Evolutionary conservation across 2,113 vertebrate species (phyloP).

Genomic region (Bolborhynchus lineola): DNA sequence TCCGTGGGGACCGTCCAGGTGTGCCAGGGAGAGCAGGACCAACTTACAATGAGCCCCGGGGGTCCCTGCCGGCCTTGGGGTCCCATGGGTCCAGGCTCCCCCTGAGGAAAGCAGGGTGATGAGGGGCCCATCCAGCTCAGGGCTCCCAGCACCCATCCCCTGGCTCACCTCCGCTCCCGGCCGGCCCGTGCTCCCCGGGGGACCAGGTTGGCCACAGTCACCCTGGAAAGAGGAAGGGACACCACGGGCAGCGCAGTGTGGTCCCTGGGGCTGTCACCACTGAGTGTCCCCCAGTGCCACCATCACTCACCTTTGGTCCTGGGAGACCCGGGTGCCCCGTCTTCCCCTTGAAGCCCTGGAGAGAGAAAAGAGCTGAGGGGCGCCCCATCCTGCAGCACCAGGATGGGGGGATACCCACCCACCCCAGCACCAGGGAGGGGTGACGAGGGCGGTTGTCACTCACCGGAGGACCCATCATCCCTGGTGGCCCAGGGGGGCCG

Average conservation of each 20-base stretch:
- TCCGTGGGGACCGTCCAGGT: accelerated
- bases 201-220: conserved; percentile 85
- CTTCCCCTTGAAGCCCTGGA: conserved; percentile 86
- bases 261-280: not conserved
- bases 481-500: conserved; percentile 81
- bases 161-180: conserved; percentile 83
- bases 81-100: conserved; percentile 89
- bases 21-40: not conserved
- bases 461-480: conserved; percentile 89
- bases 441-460: not conserved
- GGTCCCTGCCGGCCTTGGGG: conserved; percentile 87
- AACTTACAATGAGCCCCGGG: conserved; percentile 86
- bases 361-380: not conserved
- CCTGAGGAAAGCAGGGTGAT: conserved; percentile 69
- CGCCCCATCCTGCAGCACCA: not conserved
- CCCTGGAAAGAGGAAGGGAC: conserved; percentile 74
- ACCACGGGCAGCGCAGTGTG: accelerated
- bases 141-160: not conserved
- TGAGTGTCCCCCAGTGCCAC: not conserved
- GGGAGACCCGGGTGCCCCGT: conserved; percentile 81
- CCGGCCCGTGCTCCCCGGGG: conserved; percentile 81
- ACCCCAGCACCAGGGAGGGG: accelerated
- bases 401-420: not conserved
- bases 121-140: accelerated
- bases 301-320: conserved; percentile 72